Evolutionary conservation across 2,113 vertebrate genomes (phyloP), one percentile per base, ranked within the genome.

Genomic region (Stegastes partitus): DNA sequence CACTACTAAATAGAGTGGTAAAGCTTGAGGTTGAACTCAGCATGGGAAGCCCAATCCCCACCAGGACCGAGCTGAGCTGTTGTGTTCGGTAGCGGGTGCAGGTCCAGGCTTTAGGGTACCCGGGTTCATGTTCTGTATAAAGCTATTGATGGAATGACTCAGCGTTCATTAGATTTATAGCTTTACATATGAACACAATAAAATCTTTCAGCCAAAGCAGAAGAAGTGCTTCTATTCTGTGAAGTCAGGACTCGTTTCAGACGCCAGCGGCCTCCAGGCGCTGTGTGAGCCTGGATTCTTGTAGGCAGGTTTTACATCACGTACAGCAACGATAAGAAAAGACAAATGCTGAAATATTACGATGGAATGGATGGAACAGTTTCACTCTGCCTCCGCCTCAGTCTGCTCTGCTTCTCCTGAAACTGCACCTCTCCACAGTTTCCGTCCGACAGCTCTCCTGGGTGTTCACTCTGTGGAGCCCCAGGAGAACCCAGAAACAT

Each of bases 401-500:
- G n/a, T 39, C 25, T 22, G 49, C 42, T 68, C 11, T 63, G 42
- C 37, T 25, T 39, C 16, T 74, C 39, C 37, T 55, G 9, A 57
- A 50, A 22, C 45, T 21, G 15, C 12, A 0, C 4, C 68, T n/a
- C 62, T 37, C 45, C n/a, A 67, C 57, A 34, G 45, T 58, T 69
- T 70, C 19, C 53, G 53, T 39, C 47, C 55, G 16, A 14, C 47
- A 31, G 55, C 37, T 77, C 53, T 37, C 66, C 1, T 14, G n/a
- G 76, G 54, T 61, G 26, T 45, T 34, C 44, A 26, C 59, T 70
- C 44, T 64, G 5, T 23, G 57, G 14, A 3, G 4, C 39, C 74
- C 76, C 71, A 16, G 49, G 68, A 68, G 72, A 84, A 26, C 55
- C 50, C 61, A 55, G 66, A 74, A 79, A 79, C 72, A 75, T 84